Evolutionary conservation across 2,797 vertebrate genomes (phyloP).

Genomic region (Centroberyx gerrardi): DNA sequence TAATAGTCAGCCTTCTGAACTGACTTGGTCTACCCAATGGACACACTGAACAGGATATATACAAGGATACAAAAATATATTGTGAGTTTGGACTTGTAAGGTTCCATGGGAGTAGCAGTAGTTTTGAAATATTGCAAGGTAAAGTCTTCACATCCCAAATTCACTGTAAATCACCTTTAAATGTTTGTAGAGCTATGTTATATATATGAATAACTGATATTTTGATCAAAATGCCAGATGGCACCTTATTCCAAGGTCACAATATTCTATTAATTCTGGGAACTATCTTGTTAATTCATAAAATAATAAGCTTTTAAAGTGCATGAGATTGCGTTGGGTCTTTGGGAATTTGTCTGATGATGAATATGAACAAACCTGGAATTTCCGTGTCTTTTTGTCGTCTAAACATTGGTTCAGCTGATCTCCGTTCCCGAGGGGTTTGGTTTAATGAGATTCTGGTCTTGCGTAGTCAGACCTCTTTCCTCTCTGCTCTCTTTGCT

Average conservation of each 20-base stretch:
- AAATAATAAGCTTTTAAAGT: background rate
- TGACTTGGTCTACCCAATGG: background rate
- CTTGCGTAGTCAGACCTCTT: slow-evolving; percentile 11
- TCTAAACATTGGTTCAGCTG: slow-evolving; percentile 1
- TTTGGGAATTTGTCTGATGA: background rate
- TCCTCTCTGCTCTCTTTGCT: slow-evolving; percentile 12
- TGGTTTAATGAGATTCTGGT: slow-evolving; percentile 17
- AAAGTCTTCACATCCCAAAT: too few relatives aligned
- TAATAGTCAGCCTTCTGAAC: background rate
- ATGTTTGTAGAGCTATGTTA: too few relatives aligned
- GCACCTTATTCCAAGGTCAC: slow-evolving; percentile 7
- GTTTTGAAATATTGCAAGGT: too few relatives aligned
- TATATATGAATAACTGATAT: background rate
- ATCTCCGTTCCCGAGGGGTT: background rate
- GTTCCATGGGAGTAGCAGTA: too few relatives aligned
- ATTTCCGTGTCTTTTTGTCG: background rate
- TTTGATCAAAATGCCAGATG: slow-evolving; percentile 7
- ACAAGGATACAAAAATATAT: background rate
- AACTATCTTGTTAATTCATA: background rate
- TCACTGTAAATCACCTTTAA: too few relatives aligned
- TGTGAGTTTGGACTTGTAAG: too few relatives aligned
- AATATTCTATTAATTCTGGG: background rate
- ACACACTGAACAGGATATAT: background rate
- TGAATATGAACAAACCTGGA: background rate
- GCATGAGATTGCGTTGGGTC: background rate